A percentile compares a stretch with the other conserved stretches of the same genome.
These are phyloP conservation scores for Trichopoda pennipes DNA, from an alignment of 2,888 invertebrate species.

Conservation along the genomic window DNA sequence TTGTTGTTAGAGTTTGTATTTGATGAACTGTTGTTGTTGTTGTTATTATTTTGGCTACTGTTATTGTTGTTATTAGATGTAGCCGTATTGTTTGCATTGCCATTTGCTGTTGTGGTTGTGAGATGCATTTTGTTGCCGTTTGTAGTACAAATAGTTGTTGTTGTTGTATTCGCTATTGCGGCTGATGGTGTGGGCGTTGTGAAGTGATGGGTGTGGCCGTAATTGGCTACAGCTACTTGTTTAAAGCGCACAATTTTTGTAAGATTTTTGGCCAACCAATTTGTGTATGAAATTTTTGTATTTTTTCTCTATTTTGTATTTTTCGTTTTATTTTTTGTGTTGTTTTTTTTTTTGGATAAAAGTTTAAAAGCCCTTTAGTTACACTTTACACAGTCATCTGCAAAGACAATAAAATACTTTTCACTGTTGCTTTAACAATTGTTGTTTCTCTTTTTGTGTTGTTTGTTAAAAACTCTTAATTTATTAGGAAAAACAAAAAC, in stretches of 20 bases:
- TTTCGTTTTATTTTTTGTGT: neutral
- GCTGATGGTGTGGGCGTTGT: conserved; percentile 33
- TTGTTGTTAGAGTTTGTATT: conserved; percentile 78
- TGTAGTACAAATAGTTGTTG: conserved; percentile 9
- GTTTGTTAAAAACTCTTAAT: neutral
- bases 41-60: conserved; percentile 81
- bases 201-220: conserved; percentile 69
- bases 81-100: conserved; percentile 71
- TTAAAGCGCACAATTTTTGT: conserved; percentile 72
- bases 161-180: conserved; percentile 1
- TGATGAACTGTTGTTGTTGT: conserved; percentile 73
- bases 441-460: neutral
- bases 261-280: conserved; percentile 48
- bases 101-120: conserved; percentile 75
- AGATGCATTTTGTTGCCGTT: conserved; percentile 76
- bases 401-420: conserved; percentile 28
- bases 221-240: conserved; percentile 70
- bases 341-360: neutral
- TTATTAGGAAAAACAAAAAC: conserved; percentile 40
- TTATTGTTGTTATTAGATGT: conserved; percentile 73
- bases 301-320: no score
- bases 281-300: conserved; percentile 35
- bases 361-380: neutral
- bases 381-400: conserved; percentile 47
- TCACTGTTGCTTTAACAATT: neutral